Evolutionary conservation across 2,797 vertebrate species (phyloP), one percentile per base, ranked within the genome.

Genomic region (Orestias chungarensis): DNA sequence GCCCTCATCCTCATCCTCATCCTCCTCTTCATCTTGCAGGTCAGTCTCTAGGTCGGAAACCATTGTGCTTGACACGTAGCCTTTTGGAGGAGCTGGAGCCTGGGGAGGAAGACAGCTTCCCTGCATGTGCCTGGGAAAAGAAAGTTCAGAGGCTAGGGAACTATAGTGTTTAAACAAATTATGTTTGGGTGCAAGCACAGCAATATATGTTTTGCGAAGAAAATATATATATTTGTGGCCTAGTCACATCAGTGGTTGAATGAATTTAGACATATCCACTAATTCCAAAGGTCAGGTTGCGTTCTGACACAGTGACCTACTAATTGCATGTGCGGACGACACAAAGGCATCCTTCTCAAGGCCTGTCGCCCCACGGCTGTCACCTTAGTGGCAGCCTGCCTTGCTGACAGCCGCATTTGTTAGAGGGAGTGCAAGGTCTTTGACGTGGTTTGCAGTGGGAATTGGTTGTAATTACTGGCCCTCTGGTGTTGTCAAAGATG

Each of bases 1-100:
- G 82, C 95, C 93, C 90, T 98, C 98, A 67, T 99, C 97, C 85
- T 99, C 97, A 77, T 98, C 97, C 50, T 95, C 97, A 27, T 98
- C 97, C 38, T 95, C 91, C 23, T 93, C 92, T 20, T 93, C 95
- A 40, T 96, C 97, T 55, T 96, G 94, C 91, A 99, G 93, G 91
- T 98, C 96, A 70, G 97, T 99, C 92, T 99, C 98, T 88, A 98
- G 95, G 91, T 99, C 97, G 62, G 97, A 99, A 93, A 98, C 96
- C 92, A 99, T 95, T 85, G 96, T 96, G 94, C 97, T 97, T 44
- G 97, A 98, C 89, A 98, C 94, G 6, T 99, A 99, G 85, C 98
- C 97, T 89, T 99, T 93, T 14, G 97, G 98, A 1, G 97, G 97
- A 82, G 97, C 93, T 3, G 98, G 97, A 79, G 97, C 96, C 92